These are phyloP conservation scores for Drosophila nr. medialis DNA, from an alignment of 2,888 invertebrate species.

Conservation along the genomic window DNA sequence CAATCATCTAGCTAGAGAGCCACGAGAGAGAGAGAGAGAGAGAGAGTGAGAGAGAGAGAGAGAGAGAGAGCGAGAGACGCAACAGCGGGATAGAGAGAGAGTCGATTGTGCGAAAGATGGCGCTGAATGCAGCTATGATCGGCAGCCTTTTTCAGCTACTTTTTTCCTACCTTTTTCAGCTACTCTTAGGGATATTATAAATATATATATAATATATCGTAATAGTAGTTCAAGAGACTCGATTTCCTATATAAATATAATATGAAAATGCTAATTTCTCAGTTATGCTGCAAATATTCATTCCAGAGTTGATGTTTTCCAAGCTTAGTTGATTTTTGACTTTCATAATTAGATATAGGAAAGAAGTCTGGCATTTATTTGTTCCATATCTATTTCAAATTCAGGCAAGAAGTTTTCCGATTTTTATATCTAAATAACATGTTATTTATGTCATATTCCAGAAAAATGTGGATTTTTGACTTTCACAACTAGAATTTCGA, in stretches of 20 bases:
- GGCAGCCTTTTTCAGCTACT: constrained; percentile 44
- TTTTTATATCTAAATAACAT: too few species aligned
- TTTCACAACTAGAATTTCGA: background rate
- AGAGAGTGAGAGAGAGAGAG: background rate
- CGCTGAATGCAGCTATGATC: constrained; percentile 58
- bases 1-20: constrained; percentile 26
- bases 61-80: background rate
- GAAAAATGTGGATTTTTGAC: too few species aligned
- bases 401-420: background rate
- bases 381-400: too few species aligned
- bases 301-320: background rate
- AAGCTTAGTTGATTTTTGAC: too few species aligned
- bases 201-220: background rate
- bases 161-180: background rate
- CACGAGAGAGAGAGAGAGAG: background rate
- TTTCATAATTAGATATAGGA: background rate
- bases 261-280: background rate
- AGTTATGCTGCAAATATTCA: background rate
- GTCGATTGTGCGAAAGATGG: constrained; percentile 2
- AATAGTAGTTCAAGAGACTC: background rate
- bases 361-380: too few species aligned
- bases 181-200: background rate
- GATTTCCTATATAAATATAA: background rate
- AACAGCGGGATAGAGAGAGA: background rate
- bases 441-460: too few species aligned